Percentiles rank a stretch among this genome's conserved stretches.
phyloP scores from a whole-genome alignment of 2,797 vertebrate species.

The Silurus aristotelis region DNA sequence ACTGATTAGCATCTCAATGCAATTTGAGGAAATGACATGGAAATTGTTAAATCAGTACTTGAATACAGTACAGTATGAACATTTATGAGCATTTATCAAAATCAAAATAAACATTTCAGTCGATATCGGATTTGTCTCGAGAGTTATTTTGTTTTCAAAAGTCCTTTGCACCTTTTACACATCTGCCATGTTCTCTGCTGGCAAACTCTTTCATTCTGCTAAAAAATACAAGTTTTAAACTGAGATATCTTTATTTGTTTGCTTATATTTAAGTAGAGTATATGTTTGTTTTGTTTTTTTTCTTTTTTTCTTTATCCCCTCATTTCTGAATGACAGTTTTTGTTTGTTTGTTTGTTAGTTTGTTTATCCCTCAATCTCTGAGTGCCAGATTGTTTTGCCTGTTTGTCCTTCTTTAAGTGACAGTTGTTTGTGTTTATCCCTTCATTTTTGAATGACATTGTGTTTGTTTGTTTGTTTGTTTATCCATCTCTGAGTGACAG shows the following conservation, averaged over 20 bases:
- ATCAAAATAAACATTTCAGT: slow-evolving; percentile 45
- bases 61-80: slow-evolving; percentile 59
- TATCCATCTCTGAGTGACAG: no score
- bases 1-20: slow-evolving; percentile 44
- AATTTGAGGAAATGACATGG: slow-evolving; percentile 35
- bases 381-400: background rate
- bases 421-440: no score
- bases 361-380: background rate
- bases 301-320: no score
- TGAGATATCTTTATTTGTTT: background rate
- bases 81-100: slow-evolving; percentile 56
- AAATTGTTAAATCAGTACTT: slow-evolving; percentile 45
- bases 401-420: no score
- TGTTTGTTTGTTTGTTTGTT: background rate
- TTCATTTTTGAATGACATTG: no score
- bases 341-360: background rate
- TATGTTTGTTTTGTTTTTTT: background rate
- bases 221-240: background rate
- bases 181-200: background rate
- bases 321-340: no score
- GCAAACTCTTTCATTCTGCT: background rate
- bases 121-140: slow-evolving; percentile 35
- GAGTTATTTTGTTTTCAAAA: no score
- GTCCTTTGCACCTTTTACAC: background rate
- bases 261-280: background rate